Evolutionary conservation across 1,140 invertebrate genomes (phyloP), one percentile per base, ranked within the genome.

Genomic region (Drosophila athabasca): DNA sequence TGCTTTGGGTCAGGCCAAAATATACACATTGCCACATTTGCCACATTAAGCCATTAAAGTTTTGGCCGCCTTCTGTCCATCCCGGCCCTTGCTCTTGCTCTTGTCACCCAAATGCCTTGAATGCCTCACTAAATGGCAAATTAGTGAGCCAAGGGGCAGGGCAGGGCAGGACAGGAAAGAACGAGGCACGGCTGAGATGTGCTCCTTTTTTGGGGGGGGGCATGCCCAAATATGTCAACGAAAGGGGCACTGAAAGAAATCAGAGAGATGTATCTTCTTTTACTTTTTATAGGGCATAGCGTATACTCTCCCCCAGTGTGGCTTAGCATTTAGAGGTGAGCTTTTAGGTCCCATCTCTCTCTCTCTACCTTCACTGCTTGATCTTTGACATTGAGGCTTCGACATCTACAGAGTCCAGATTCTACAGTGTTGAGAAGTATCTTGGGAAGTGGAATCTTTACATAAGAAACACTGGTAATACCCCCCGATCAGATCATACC

Each of bases 71-170:
- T 70, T 48, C 52, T 55, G 35, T 39, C 35, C 35, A 11, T 13
- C 11, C 35, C 4, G 13, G 31, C 31, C 9, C 31, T 35, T 39
- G 48, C 59, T 83, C 73, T 76, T 51, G 55, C 66, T 78, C 70
- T 67, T 76, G 83, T 72, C 83, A 69, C 79, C 80, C 61, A 87
- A 76, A 87, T 87, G 70, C 75, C 55, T 8, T 15, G 59, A 58
- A 87, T 87, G 71, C 79, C 71, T 59, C 60, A 73, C 79, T 87
- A 87, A 87, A 87, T 87, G 83, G 79, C 84, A 87, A 87, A 87
- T 87, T 87, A 87, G 83, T 83, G 67, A 76, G 53, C 60, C 35
- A 8, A 57, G 50, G 22, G 17, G 60, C 43, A 53, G 15, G 45
- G 19, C 44, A 43, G 44, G 2, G 8, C 8, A 31, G 31, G 2